These are phyloP conservation scores for Syritta pipiens DNA, from an alignment of 2,888 invertebrate genomes.

Conservation along the genomic window DNA sequence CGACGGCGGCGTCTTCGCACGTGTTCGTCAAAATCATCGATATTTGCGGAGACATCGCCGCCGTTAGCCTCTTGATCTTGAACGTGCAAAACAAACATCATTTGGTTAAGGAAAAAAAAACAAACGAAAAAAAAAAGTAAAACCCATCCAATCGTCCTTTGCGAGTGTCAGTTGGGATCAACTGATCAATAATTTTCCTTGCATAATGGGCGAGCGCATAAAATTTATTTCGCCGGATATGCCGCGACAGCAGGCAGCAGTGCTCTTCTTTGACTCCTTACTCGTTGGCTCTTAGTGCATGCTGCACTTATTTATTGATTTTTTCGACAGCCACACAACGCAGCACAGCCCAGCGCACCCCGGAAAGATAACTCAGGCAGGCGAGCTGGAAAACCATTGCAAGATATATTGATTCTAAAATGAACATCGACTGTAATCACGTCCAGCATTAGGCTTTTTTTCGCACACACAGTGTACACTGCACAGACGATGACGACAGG, in stretches of 20 bases:
- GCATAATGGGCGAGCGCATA: constrained; percentile 68
- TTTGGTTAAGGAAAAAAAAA: constrained; percentile 14
- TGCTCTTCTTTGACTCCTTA: constrained; percentile 66
- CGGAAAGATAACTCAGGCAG: constrained; percentile 64
- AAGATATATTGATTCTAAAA: constrained; percentile 72
- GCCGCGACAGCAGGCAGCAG: constrained; percentile 64
- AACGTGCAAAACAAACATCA: constrained; percentile 26
- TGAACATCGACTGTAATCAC: constrained; percentile 71
- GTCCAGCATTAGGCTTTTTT: constrained; percentile 71
- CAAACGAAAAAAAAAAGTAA: constrained; percentile 27
- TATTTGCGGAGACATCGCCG: constrained; percentile 43
- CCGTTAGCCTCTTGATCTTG: not conserved
- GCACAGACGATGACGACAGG: constrained; percentile 42
- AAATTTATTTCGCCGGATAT: constrained; percentile 68
- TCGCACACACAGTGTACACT: constrained; percentile 44
- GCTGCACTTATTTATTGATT: constrained; percentile 69
- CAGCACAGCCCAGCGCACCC: constrained; percentile 42
- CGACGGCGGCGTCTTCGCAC: constrained; percentile 49
- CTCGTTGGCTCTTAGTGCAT: constrained; percentile 56
- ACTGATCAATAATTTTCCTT: constrained; percentile 68
- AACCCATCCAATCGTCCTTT: constrained; percentile 60
- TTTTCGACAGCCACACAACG: constrained; percentile 55
- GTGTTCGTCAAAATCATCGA: constrained; percentile 51
- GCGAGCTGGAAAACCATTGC: constrained; percentile 52
- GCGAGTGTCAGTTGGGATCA: constrained; percentile 68